A percentile compares a stretch with the other conserved stretches of the same genome.
Evolutionary conservation across 2,113 vertebrate genomes (phyloP).

Genomic region (Thermophis baileyi): DNA sequence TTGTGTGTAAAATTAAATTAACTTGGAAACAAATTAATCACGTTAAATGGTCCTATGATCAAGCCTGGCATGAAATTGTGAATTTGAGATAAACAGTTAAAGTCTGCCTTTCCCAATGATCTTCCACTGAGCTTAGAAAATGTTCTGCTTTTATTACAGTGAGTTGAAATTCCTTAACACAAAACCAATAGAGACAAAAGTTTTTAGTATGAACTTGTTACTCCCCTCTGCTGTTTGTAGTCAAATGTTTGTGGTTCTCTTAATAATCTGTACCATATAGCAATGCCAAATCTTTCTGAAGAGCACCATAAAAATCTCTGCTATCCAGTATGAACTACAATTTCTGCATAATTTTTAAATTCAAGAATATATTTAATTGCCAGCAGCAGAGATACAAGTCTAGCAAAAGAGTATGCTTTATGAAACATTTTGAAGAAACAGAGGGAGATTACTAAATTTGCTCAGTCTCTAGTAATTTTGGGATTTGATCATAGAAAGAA

Average conservation of each 20-base stretch:
- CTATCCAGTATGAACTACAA: background rate
- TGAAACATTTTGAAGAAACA: background rate
- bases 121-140: background rate
- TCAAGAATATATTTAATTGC: conserved; percentile 25
- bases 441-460: background rate
- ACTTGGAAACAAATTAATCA: background rate
- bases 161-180: conserved; percentile 13
- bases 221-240: background rate
- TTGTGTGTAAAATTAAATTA: background rate
- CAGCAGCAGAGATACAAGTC: conserved; percentile 34
- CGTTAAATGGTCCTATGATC: background rate
- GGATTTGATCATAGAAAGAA: background rate
- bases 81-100: background rate
- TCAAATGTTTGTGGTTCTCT: conserved; percentile 16
- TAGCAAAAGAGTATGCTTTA: conserved; percentile 31
- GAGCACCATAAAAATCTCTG: background rate
- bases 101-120: background rate
- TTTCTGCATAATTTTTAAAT: conserved; percentile 34
- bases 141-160: accelerated
- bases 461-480: background rate
- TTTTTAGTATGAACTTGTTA: conserved; percentile 2
- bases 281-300: conserved; percentile 27
- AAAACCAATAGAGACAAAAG: background rate
- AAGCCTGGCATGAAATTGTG: background rate
- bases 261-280: background rate